These are phyloP conservation scores for Rhinoderma darwinii DNA, from an alignment of 2,113 vertebrate genomes.

Conservation along the genomic window DNA sequence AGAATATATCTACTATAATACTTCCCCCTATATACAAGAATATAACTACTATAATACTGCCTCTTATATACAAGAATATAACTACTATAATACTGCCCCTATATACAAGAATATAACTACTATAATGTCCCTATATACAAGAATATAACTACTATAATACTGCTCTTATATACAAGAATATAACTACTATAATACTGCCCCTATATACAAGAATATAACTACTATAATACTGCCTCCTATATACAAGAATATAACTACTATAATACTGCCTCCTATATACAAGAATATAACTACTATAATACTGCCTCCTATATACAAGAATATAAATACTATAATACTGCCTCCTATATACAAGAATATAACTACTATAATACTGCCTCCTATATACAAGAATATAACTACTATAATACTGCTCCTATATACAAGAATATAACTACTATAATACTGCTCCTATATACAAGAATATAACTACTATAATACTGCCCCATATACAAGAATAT, in stretches of 20 bases:
- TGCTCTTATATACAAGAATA: background rate
- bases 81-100: no score
- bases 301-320: background rate
- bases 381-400: conserved; percentile 13
- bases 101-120: no score
- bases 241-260: conserved; percentile 4
- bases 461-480: conserved; percentile 21
- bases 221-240: background rate
- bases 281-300: conserved; percentile 3
- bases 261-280: background rate
- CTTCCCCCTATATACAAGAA: no score
- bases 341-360: conserved; percentile 1
- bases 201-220: background rate
- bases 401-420: conserved; percentile 9
- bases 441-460: background rate
- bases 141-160: conserved; percentile 12
- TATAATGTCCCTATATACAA: no score
- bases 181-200: conserved; percentile 10
- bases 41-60: no score
- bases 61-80: no score
- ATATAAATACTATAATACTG: conserved; percentile 11
- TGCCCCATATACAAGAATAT: background rate
- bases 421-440: conserved; percentile 21
- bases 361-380: conserved; percentile 24
- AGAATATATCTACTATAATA: no score